A percentile compares a stretch with the other conserved stretches of the same genome.
phyloP scores from a whole-genome alignment of 2,888 invertebrate species.

The Lucinisca nassula region DNA sequence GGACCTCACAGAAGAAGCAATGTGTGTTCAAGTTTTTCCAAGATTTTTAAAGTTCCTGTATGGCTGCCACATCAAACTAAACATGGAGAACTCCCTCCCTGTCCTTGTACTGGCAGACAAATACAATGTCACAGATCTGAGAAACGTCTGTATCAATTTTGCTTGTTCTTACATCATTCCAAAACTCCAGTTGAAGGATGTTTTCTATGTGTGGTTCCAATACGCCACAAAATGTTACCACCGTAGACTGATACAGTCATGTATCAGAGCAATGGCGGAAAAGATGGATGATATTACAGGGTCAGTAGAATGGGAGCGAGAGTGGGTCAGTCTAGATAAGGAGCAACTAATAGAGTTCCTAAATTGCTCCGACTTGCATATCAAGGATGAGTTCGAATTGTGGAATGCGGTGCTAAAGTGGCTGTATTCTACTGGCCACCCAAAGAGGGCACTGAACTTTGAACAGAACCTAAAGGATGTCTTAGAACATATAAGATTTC shows the following conservation, averaged over 20 bases:
- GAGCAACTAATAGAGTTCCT: slow-evolving; percentile 88
- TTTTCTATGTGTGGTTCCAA: slow-evolving; percentile 89
- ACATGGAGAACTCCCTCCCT: slow-evolving; percentile 87
- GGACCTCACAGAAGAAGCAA: slow-evolving; percentile 86
- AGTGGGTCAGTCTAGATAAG: slow-evolving; percentile 86
- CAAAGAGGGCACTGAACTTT: slow-evolving; percentile 78
- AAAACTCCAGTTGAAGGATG: slow-evolving; percentile 87
- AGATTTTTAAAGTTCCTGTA: slow-evolving; percentile 88
- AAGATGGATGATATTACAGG: slow-evolving; percentile 85
- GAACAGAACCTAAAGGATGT: slow-evolving; percentile 92
- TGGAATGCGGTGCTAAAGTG: slow-evolving; percentile 87
- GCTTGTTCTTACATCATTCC: slow-evolving; percentile 87
- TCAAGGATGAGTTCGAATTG: slow-evolving; percentile 88
- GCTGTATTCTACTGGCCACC: slow-evolving; percentile 84
- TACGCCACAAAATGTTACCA: slow-evolving; percentile 88
- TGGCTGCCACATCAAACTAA: slow-evolving; percentile 88
- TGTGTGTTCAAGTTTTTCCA: slow-evolving; percentile 87
- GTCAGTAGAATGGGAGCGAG: slow-evolving; percentile 87
- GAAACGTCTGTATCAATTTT: slow-evolving; percentile 88
- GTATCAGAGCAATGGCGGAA: slow-evolving; percentile 82
- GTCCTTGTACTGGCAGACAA: slow-evolving; percentile 88
- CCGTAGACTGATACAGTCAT: slow-evolving; percentile 77
- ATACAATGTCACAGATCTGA: slow-evolving; percentile 87
- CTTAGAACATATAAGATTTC: slow-evolving; percentile 95
- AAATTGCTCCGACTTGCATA: slow-evolving; percentile 85